Percentiles rank a stretch among this genome's conserved stretches.
These are phyloP conservation scores for Tridacna crocea DNA, from an alignment of 2,888 invertebrate genomes.

Conservation along the genomic window DNA sequence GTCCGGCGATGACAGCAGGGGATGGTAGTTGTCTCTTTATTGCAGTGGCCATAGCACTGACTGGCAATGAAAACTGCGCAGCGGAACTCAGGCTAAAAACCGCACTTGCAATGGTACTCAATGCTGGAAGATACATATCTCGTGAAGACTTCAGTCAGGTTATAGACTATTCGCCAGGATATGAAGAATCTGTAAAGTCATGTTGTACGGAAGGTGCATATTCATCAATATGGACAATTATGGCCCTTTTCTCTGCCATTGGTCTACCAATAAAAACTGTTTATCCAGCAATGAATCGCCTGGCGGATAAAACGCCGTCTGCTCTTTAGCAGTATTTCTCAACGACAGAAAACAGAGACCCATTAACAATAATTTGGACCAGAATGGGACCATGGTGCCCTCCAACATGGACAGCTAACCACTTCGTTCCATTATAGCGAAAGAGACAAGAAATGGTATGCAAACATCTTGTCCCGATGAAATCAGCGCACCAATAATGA, in stretches of 20 bases:
- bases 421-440: not conserved
- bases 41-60: not conserved
- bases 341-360: not conserved
- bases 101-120: not conserved
- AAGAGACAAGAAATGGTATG: too few relatives aligned
- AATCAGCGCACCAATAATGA: too few relatives aligned
- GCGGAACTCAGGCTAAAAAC: not conserved
- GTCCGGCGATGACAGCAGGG: not conserved
- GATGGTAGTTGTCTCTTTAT: not conserved
- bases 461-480: too few relatives aligned
- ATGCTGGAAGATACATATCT: not conserved
- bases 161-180: not conserved
- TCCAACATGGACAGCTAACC: not conserved
- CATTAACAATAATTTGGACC: not conserved
- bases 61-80: not conserved
- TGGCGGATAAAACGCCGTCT: not conserved
- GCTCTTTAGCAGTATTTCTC: not conserved
- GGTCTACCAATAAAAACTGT: not conserved
- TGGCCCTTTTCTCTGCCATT: not conserved
- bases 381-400: not conserved
- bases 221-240: not conserved
- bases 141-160: not conserved
- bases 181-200: not conserved
- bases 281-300: not conserved
- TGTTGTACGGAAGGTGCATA: not conserved